Percentiles rank a stretch among this genome's conserved stretches.
These are phyloP conservation scores for Caenorhabditis sinica DNA, from an alignment of 2,888 invertebrate genomes.

Conservation along the genomic window DNA sequence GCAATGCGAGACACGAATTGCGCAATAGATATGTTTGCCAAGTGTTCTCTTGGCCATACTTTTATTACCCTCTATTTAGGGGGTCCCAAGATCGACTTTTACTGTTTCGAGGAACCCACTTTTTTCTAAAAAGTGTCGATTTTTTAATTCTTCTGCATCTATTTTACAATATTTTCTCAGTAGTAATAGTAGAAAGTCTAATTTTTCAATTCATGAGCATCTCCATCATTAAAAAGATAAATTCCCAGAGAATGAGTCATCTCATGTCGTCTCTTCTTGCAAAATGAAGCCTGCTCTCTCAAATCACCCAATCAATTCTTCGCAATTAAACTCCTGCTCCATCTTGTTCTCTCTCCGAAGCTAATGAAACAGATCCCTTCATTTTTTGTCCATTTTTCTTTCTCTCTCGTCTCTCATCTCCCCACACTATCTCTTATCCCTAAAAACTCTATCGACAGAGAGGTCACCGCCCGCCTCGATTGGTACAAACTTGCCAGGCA, in stretches of 20 bases:
- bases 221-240: neutral
- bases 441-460: neutral
- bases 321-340: neutral
- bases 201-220: neutral
- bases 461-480: conserved; percentile 19
- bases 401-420: neutral
- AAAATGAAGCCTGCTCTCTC: neutral
- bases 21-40: conserved; percentile 36
- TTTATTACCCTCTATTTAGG: neutral
- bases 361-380: neutral
- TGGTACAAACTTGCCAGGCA: neutral
- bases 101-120: neutral
- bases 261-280: neutral
- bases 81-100: too few relatives aligned
- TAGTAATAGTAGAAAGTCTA: too few relatives aligned
- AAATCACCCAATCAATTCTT: neutral
- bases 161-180: too few relatives aligned
- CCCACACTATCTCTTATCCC: neutral
- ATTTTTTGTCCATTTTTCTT: conserved; percentile 1
- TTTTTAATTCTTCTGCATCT: too few relatives aligned
- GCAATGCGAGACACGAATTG: neutral
- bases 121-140: too few relatives aligned
- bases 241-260: neutral
- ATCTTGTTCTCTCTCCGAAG: neutral
- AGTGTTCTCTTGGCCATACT: conserved; percentile 8